Base-by-base conservation (phyloP, 1,140 invertebrate species). In the Drosophila chauvacae region DNA sequence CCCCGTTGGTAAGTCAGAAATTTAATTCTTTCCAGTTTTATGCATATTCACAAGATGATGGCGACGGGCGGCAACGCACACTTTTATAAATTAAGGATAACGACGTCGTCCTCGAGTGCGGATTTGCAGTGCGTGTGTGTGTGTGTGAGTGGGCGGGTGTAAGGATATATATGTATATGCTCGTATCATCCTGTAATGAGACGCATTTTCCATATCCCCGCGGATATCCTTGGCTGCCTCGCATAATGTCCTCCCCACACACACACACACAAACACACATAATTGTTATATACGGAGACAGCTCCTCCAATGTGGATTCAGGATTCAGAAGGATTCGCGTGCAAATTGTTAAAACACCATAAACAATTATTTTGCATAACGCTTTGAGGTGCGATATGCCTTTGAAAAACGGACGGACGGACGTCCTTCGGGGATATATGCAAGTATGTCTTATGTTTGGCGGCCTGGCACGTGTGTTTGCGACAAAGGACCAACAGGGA, bases 11-110 rank as follows among this genome's bases (percentile, higher is more conserved):
- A 64, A 73, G 45, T 62, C 53, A 58, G 66, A 88, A 90, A 88
- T 79, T 84, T 78, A 90, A 88, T 88, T 90, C 77, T 62, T 88
- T 88, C 81, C 84, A 84, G 69, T 65, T 90, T 81, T 50, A 85
- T 90, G 85, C 81, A 88, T 88, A 88, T 88, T 88, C 77, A 85
- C 69, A 90, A 90, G 84, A 84, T 88, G 83, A 88, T 39, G 45
- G 80, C 45, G 45, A 56, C 70, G 3, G 47, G 64, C 44, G 41
- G 56, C 61, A 61, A 47, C 80, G 56, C 81, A 87, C 81, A 85
- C 81, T 90, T 90, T 88, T 85, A 90, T 88, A 90, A 88, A 90
- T 88, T 88, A 88, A 88, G 85, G 60, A 88, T 90, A 88, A 90
- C 86, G 81, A 90, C 63, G 60, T 51, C 47, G 56, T 42, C 53